Percentiles rank a stretch among this genome's conserved stretches.
Conservation (phyloP, 2,113 vertebrate genomes). For the Serinus canaria region DNA sequence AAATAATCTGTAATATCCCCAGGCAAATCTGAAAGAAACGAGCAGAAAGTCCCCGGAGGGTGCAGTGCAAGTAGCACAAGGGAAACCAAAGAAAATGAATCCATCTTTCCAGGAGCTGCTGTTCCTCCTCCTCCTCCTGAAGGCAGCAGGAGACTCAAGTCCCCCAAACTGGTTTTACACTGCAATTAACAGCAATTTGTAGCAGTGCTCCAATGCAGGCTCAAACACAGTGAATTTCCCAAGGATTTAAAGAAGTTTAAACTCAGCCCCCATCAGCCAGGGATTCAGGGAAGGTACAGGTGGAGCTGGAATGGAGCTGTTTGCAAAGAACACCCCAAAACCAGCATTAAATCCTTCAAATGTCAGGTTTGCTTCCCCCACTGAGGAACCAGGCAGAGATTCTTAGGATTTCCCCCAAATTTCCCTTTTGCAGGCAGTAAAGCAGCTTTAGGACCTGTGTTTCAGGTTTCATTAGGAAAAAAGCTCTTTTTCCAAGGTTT, state of each 20-base stretch:
- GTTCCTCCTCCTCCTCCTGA: neutral
- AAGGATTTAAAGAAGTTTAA: neutral
- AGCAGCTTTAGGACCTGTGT: neutral
- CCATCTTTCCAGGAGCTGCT: neutral
- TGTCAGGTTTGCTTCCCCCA: neutral
- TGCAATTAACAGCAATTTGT: neutral
- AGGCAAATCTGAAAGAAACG: neutral
- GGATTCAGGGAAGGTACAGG: neutral
- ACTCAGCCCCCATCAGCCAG: neutral
- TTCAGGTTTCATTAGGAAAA: neutral
- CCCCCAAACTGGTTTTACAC: neutral
- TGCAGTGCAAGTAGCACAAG: neutral
- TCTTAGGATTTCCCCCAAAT: neutral
- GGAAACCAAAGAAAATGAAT: neutral
- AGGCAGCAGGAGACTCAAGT: neutral
- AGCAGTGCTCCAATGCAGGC: neutral
- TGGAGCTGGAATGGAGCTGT: neutral
- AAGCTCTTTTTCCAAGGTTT: neutral
- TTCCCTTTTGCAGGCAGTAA: neutral
- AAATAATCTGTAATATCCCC: neutral
- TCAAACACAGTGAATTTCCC: neutral
- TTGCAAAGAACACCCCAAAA: neutral
- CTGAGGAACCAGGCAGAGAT: neutral
- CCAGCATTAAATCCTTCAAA: neutral
- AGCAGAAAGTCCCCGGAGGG: neutral